A percentile compares a stretch with the other conserved stretches of the same genome.
Evolutionary conservation across 2,797 vertebrate species (phyloP).

Genomic region (Sebastes glaucus): DNA sequence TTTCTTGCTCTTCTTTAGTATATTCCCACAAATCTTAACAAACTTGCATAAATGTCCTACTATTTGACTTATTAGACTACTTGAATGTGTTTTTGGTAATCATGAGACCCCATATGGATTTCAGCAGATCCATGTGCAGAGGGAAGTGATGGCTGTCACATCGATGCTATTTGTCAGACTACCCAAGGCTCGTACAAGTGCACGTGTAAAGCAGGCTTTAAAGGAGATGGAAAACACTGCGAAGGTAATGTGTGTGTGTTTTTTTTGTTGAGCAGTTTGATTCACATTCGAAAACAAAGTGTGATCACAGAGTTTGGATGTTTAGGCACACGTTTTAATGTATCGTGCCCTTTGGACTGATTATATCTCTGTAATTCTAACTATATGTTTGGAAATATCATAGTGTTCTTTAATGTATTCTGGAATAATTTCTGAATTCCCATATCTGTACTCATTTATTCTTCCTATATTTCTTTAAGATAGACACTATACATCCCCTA

Average conservation of each 20-base stretch:
- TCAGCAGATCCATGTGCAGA: conserved; percentile 91
- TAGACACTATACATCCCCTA: not conserved
- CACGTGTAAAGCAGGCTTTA: conserved; percentile 93
- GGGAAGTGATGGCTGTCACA: conserved; percentile 93
- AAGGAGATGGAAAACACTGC: conserved; percentile 90
- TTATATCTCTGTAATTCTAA: not conserved
- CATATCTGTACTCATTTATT: not conserved
- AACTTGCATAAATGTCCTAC: not conserved
- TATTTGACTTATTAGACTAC: not conserved
- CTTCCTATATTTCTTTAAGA: not conserved
- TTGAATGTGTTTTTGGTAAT: conserved; percentile 14
- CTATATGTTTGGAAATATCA: not conserved
- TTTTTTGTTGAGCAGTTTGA: not conserved
- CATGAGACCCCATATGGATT: conserved; percentile 34
- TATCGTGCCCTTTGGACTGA: not conserved
- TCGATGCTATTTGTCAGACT: conserved; percentile 96
- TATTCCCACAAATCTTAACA: not conserved
- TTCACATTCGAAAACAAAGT: conserved; percentile 8
- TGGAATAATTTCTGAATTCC: not conserved
- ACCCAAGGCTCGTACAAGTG: conserved; percentile 94
- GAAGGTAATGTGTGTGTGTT: conserved; percentile 84
- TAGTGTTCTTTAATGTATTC: not conserved
- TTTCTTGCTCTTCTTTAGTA: not conserved
- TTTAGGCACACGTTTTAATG: not conserved
- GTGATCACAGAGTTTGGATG: not conserved